phyloP scores from a whole-genome alignment of 2,888 invertebrate genomes.

The Hirtodrosophila duncani region DNA sequence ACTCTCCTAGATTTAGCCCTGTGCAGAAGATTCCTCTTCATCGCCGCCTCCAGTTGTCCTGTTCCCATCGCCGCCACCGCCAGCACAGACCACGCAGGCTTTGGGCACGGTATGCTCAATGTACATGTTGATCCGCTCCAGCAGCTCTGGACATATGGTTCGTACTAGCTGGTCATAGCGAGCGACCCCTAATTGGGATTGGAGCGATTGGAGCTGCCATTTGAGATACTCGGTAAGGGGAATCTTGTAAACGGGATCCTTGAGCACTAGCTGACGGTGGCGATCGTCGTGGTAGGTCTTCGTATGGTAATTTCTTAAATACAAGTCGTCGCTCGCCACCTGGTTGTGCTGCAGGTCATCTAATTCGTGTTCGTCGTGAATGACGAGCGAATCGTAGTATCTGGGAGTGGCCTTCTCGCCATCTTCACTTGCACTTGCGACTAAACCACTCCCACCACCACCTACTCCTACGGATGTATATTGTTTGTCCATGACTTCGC shows the following conservation, averaged over 20 bases:
- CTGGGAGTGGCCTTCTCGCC: constrained; percentile 50
- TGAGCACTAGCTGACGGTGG: constrained; percentile 81
- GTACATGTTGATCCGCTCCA: constrained; percentile 81
- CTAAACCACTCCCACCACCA: constrained; percentile 7
- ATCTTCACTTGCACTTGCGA: constrained; percentile 38
- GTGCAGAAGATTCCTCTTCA: too few species aligned
- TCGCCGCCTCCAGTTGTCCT: too few species aligned
- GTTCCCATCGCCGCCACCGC: constrained; percentile 29
- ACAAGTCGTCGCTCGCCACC: constrained; percentile 79
- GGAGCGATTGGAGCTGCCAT: constrained; percentile 84
- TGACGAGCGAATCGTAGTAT: constrained; percentile 78
- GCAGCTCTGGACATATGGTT: constrained; percentile 85
- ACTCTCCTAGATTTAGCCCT: constrained; percentile 6
- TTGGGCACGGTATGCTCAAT: constrained; percentile 70
- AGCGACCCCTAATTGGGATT: constrained; percentile 86
- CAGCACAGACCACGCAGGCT: constrained; percentile 61
- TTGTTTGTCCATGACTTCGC: constrained; percentile 88
- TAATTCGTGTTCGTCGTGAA: constrained; percentile 77
- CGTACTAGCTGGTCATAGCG: constrained; percentile 87
- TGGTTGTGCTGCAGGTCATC: constrained; percentile 70
- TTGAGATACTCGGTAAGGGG: constrained; percentile 86
- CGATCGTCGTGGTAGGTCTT: constrained; percentile 87
- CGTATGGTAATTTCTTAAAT: constrained; percentile 83
- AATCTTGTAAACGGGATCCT: constrained; percentile 89
- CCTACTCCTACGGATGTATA: constrained; percentile 64